Evolutionary conservation across 2,888 invertebrate genomes (phyloP).

Genomic region (Strigamia maritima): DNA sequence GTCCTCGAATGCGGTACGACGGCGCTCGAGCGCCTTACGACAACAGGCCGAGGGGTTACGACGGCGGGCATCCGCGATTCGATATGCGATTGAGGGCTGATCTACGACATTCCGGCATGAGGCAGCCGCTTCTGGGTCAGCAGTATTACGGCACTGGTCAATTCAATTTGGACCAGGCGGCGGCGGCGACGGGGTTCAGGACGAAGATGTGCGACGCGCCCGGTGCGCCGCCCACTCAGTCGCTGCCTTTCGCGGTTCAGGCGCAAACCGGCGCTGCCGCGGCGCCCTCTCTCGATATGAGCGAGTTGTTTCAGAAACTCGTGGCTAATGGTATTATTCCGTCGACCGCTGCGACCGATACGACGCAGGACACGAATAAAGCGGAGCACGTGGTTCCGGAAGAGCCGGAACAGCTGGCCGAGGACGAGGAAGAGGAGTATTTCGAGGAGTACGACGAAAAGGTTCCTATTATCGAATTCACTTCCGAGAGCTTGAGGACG

Average conservation of each 20-base stretch:
- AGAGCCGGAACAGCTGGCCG: neutral
- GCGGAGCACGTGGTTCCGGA: neutral
- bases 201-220: no score
- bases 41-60: neutral
- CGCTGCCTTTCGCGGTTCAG: neutral
- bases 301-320: conserved; percentile 77
- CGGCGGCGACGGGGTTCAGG: conserved; percentile 13
- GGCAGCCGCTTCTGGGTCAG: neutral
- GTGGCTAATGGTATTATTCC: conserved; percentile 78
- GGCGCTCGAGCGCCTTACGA: neutral
- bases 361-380: conserved; percentile 17
- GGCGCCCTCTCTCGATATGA: conserved; percentile 61
- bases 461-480: conserved; percentile 58
- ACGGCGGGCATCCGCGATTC: neutral
- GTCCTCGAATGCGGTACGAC: neutral
- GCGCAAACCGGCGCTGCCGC: neutral
- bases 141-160: neutral
- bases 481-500: conserved; percentile 70
- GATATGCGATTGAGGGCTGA: neutral
- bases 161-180: neutral
- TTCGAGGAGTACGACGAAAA: conserved; percentile 41
- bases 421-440: conserved; percentile 43
- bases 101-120: neutral
- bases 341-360: neutral
- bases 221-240: no score